phyloP scores from a whole-genome alignment of 2,113 vertebrate genomes.

The Spea multiplicata region DNA sequence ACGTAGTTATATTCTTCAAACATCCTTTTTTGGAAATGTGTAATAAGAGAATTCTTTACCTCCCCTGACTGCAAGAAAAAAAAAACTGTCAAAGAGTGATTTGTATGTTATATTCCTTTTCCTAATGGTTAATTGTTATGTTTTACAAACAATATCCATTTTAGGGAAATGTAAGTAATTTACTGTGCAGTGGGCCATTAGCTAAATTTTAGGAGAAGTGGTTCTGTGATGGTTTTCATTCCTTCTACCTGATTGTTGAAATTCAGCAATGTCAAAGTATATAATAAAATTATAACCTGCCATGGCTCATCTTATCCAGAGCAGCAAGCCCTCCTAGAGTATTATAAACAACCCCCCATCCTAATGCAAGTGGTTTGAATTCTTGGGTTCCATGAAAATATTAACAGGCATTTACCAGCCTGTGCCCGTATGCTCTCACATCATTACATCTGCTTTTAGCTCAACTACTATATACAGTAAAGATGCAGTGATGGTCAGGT shows the following conservation, averaged over 20 bases:
- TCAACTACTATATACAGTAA: background rate
- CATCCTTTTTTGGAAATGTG: slow-evolving; percentile 59
- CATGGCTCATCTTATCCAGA: slow-evolving; percentile 45
- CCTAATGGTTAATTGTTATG: slow-evolving; percentile 50
- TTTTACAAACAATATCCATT: slow-evolving; percentile 59
- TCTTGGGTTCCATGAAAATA: background rate
- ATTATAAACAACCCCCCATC: slow-evolving; percentile 25
- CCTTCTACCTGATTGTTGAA: slow-evolving; percentile 33
- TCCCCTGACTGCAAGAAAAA: slow-evolving; percentile 59
- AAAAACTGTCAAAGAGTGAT: slow-evolving; percentile 56
- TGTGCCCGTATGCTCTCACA: background rate
- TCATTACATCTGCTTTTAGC: background rate
- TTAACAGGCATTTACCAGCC: background rate
- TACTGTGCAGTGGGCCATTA: slow-evolving; percentile 47
- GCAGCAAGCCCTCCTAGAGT: slow-evolving; percentile 36
- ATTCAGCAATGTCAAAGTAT: slow-evolving; percentile 44
- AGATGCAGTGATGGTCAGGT: too few relatives aligned
- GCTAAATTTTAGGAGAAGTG: slow-evolving; percentile 32
- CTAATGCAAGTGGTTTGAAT: slow-evolving; percentile 24
- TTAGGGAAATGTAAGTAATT: slow-evolving; percentile 54
- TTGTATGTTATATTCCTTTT: slow-evolving; percentile 49
- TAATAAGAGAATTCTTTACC: slow-evolving; percentile 55
- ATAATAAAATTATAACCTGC: slow-evolving; percentile 47
- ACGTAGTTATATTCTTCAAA: slow-evolving; percentile 47
- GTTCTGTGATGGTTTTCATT: background rate